Evolutionary conservation across 1,140 invertebrate genomes (phyloP).

Genomic region (Drosophila bocki): DNA sequence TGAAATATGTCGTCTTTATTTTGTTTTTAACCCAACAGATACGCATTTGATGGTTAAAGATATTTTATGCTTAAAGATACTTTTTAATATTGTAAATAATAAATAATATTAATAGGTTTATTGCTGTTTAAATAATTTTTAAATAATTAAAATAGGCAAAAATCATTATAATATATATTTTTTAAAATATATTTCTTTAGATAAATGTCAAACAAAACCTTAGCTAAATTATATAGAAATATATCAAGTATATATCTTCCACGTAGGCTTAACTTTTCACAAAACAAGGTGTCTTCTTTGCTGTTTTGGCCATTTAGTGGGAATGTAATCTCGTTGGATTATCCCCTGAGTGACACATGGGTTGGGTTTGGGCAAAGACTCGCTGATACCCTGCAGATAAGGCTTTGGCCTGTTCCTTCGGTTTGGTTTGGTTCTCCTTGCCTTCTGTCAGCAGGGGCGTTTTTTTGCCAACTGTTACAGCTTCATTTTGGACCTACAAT

Average conservation of each 20-base stretch:
- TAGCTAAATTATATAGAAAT: slow-evolving; percentile 1
- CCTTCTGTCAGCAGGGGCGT: background rate
- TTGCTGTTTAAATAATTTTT: too few species aligned
- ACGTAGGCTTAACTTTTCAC: slow-evolving; percentile 17
- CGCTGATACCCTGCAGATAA: slow-evolving; percentile 28
- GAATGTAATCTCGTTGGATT: slow-evolving; percentile 19
- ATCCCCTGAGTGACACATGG: slow-evolving; percentile 13
- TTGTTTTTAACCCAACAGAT: slow-evolving; percentile 22
- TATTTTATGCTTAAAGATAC: background rate
- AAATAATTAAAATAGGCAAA: too few species aligned
- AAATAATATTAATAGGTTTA: too few species aligned
- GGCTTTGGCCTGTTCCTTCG: background rate
- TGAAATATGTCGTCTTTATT: slow-evolving; percentile 71
- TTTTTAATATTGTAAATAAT: background rate
- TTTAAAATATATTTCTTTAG: too few species aligned
- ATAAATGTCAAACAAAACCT: background rate
- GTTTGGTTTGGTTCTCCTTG: background rate
- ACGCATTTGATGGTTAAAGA: background rate
- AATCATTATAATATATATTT: too few species aligned
- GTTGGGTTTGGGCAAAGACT: background rate
- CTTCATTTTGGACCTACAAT: slow-evolving; percentile 7
- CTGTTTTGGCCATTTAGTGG: slow-evolving; percentile 5
- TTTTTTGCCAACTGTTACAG: slow-evolving; percentile 9
- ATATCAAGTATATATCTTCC: background rate
- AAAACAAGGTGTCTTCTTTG: background rate